These are phyloP conservation scores for Drosophila putrida DNA, from an alignment of 2,888 invertebrate genomes.

Conservation along the genomic window DNA sequence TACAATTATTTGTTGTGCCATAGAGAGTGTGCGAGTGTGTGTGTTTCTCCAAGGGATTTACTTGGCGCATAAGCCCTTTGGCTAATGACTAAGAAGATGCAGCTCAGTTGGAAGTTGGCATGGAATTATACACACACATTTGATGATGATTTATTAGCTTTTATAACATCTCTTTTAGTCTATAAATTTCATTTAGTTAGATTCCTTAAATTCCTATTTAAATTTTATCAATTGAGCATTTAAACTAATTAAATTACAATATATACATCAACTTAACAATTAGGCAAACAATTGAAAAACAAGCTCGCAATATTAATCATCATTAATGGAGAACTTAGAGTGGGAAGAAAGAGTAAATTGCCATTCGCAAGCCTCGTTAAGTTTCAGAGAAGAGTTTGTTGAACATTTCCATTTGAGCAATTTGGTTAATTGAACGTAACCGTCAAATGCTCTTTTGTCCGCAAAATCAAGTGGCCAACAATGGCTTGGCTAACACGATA, in stretches of 20 bases:
- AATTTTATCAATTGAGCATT: conserved; percentile 5
- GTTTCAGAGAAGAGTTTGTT: conserved; percentile 44
- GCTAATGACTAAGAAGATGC: conserved; percentile 44
- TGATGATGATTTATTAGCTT: conserved; percentile 45
- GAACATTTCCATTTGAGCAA: conserved; percentile 67
- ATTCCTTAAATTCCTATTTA: not conserved
- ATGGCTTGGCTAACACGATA: conserved; percentile 69
- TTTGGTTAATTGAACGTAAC: conserved; percentile 76
- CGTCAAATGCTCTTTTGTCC: conserved; percentile 48
- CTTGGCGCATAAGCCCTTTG: conserved; percentile 16
- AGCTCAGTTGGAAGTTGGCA: conserved; percentile 27
- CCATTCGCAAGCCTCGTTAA: conserved; percentile 32
- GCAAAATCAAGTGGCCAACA: conserved; percentile 64
- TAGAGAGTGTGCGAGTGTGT: conserved; percentile 8
- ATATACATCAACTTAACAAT: conserved; percentile 35
- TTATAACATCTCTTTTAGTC: not conserved
- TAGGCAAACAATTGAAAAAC: conserved; percentile 49
- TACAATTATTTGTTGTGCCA: conserved; percentile 48
- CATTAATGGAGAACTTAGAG: conserved; percentile 33
- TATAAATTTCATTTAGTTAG: not conserved
- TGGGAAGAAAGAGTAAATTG: not conserved
- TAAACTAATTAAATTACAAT: conserved; percentile 56
- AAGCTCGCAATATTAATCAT: conserved; percentile 61
- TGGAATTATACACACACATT: conserved; percentile 19
- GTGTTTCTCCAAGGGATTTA: conserved; percentile 27